phyloP scores from a whole-genome alignment of 2,797 vertebrate genomes.

The Propithecus deckenii region DNA sequence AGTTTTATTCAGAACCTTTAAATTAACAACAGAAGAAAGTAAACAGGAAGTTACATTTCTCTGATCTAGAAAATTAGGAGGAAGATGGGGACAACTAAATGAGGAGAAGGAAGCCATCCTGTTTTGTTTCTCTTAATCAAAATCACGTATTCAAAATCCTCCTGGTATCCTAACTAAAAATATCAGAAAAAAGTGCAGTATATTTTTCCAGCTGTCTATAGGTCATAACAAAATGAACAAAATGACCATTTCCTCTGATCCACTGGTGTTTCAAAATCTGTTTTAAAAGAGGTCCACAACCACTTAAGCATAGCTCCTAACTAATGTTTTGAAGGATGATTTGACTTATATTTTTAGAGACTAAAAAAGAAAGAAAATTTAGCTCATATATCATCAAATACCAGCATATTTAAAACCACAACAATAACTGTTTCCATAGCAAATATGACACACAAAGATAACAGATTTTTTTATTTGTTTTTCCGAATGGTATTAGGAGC shows the following conservation, averaged over 20 bases:
- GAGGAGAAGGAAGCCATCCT: background rate
- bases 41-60: slow-evolving; percentile 62
- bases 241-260: background rate
- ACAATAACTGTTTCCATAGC: slow-evolving; percentile 38
- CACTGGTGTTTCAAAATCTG: background rate
- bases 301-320: background rate
- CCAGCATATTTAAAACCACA: background rate
- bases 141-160: slow-evolving; percentile 1
- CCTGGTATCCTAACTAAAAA: background rate
- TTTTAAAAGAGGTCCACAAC: background rate
- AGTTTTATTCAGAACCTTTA: slow-evolving; percentile 34
- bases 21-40: slow-evolving; percentile 28
- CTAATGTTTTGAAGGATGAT: background rate
- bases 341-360: slow-evolving; percentile 14
- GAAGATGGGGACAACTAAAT: slow-evolving; percentile 18
- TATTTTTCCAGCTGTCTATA: slow-evolving; percentile 7
- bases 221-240: background rate
- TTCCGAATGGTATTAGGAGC: background rate
- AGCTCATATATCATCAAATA: slow-evolving; percentile 1
- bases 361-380: background rate
- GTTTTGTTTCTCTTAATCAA: slow-evolving; percentile 32
- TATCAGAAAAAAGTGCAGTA: background rate
- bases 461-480: background rate
- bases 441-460: slow-evolving; percentile 9
- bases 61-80: slow-evolving; percentile 45